Conservation (phyloP, 1,140 invertebrate genomes). For the Drosophila paulistorum region DNA sequence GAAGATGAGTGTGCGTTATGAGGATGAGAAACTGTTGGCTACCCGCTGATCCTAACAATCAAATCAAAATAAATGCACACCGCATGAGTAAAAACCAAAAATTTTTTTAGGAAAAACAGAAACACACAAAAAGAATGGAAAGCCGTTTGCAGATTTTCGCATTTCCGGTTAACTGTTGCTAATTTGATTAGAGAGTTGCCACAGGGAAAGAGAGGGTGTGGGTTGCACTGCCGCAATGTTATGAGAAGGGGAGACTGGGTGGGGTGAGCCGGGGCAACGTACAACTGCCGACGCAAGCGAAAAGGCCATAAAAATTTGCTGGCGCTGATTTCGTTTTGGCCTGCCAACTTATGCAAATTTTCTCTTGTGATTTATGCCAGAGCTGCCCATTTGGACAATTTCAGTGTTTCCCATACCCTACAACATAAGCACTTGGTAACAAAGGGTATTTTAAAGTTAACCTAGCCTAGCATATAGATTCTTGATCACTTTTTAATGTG, state of each 20-base stretch:
- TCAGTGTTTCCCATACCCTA: slow-evolving; percentile 12
- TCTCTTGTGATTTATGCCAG: slow-evolving; percentile 62
- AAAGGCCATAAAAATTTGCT: slow-evolving; percentile 55
- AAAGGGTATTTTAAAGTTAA: not conserved
- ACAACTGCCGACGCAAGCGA: slow-evolving; percentile 17
- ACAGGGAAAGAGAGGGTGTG: not conserved
- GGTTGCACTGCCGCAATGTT: not conserved
- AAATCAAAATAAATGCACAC: slow-evolving; percentile 77
- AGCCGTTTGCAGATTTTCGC: slow-evolving; percentile 59
- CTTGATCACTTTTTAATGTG: too few species aligned
- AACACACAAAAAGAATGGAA: slow-evolving; percentile 23
- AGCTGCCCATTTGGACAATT: slow-evolving; percentile 37
- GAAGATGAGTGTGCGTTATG: not conserved
- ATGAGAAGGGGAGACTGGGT: not conserved
- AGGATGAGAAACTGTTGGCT: slow-evolving; percentile 19
- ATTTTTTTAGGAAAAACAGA: not conserved
- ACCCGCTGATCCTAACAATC: slow-evolving; percentile 72
- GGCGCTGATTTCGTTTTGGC: slow-evolving; percentile 52
- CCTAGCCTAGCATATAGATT: too few species aligned
- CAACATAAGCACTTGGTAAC: not conserved
- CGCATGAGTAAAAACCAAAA: slow-evolving; percentile 26
- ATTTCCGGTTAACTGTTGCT: slow-evolving; percentile 76
- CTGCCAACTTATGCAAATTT: slow-evolving; percentile 78
- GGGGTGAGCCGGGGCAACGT: slow-evolving; percentile 16
- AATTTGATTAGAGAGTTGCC: slow-evolving; percentile 76